Conservation (phyloP, 2,113 vertebrate species). For the Triplophysa tibetana region DNA sequence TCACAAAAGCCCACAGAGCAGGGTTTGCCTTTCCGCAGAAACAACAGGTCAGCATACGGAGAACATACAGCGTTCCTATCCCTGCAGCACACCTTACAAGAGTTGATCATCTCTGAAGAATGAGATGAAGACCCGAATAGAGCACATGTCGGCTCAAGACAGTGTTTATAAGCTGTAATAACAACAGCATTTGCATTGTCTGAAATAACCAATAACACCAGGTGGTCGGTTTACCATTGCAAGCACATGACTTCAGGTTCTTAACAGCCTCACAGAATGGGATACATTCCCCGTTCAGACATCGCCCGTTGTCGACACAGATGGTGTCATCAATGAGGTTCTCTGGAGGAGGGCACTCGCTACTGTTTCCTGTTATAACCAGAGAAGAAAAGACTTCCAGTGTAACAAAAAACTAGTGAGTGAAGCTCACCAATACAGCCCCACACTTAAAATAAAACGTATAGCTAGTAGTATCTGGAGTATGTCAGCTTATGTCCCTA, state of each 20-base stretch:
- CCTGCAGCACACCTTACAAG: slow-evolving; percentile 92
- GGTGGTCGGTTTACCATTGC: slow-evolving; percentile 79
- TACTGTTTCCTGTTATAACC: slow-evolving; percentile 77
- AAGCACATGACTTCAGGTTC: slow-evolving; percentile 84
- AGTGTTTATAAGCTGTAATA: too few species aligned
- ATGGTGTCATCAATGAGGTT: slow-evolving; percentile 80
- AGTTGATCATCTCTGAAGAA: slow-evolving; percentile 81
- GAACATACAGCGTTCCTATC: slow-evolving; percentile 71
- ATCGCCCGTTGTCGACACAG: slow-evolving; percentile 90
- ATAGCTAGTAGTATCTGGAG: background rate
- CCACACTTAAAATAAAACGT: background rate
- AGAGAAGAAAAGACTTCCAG: background rate
- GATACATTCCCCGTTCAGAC: slow-evolving; percentile 83
- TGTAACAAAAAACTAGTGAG: background rate
- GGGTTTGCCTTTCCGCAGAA: slow-evolving; percentile 92
- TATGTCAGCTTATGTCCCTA: slow-evolving; percentile 59
- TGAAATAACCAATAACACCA: background rate
- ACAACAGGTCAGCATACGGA: slow-evolving; percentile 80
- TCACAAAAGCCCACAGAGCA: slow-evolving; percentile 97
- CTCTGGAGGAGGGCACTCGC: slow-evolving; percentile 87
- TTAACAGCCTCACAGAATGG: slow-evolving; percentile 87
- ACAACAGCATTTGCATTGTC: background rate
- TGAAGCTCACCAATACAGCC: background rate
- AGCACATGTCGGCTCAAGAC: background rate
- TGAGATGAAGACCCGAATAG: background rate